These are phyloP conservation scores for Neoniphon sammara DNA, from an alignment of 2,797 vertebrate species.

Conservation along the genomic window DNA sequence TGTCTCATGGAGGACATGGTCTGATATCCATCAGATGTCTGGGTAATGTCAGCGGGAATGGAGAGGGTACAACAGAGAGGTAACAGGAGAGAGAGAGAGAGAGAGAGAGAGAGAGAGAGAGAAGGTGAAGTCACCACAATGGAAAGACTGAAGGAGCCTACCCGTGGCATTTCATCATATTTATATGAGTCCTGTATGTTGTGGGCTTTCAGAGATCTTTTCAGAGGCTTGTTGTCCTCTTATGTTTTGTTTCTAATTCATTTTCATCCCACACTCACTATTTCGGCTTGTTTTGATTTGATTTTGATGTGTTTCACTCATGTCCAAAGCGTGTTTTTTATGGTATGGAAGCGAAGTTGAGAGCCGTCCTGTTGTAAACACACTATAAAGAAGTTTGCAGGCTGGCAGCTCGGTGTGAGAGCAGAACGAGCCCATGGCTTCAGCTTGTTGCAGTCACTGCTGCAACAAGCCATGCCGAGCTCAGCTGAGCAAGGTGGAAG, in stretches of 20 bases:
- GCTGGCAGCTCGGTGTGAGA: constrained; percentile 33
- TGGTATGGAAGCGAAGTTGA: constrained; percentile 15
- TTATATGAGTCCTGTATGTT: constrained; percentile 49
- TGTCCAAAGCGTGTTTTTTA: constrained; percentile 44
- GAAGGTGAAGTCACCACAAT: not conserved
- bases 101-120: constrained; percentile 23
- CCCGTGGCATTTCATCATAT: constrained; percentile 51
- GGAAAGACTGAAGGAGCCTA: constrained; percentile 15
- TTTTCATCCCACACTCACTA: constrained; percentile 39
- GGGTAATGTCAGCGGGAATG: constrained; percentile 64
- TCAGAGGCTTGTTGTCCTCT: constrained; percentile 23
- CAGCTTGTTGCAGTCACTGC: constrained; percentile 7
- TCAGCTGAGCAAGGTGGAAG: constrained; percentile 32
- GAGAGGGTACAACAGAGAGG: constrained; percentile 44
- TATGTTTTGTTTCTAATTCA: constrained; percentile 40
- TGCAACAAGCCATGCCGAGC: constrained; percentile 9
- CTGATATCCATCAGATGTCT: constrained; percentile 72
- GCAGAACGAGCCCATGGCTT: constrained; percentile 33
- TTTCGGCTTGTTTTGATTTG: constrained; percentile 47
- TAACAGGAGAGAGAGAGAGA: constrained; percentile 3
- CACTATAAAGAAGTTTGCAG: constrained; percentile 42
- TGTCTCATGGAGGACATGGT: constrained; percentile 76
- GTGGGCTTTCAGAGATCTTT: constrained; percentile 40
- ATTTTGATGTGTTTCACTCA: no score
- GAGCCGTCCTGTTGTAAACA: constrained; percentile 27